Conservation (phyloP, 1,140 invertebrate genomes). For the Nixonia krombeini region DNA sequence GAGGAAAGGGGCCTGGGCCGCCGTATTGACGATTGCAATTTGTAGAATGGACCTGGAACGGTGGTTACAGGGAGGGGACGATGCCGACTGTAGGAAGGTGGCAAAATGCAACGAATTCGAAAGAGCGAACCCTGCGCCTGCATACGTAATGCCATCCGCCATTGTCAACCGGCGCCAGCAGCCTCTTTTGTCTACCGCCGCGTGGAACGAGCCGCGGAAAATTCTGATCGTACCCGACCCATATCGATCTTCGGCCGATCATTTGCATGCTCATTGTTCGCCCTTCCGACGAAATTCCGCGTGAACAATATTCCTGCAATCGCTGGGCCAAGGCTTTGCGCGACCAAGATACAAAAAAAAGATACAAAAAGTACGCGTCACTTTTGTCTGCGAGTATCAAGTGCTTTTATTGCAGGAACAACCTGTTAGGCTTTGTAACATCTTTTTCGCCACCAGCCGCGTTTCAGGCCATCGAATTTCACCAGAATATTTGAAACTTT, state of each 20-base stretch:
- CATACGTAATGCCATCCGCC: slow-evolving; percentile 69
- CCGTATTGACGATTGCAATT: slow-evolving; percentile 61
- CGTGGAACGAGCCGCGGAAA: slow-evolving; percentile 58
- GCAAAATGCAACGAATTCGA: slow-evolving; percentile 69
- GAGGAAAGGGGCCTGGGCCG: neutral
- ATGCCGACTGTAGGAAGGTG: slow-evolving; percentile 49
- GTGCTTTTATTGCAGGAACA: slow-evolving; percentile 7
- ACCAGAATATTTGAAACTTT: too few relatives aligned
- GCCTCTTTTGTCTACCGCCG: slow-evolving; percentile 61
- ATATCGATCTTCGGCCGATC: slow-evolving; percentile 72
- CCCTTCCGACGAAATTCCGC: slow-evolving; percentile 62
- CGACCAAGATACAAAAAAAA: slow-evolving; percentile 29
- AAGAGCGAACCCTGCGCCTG: slow-evolving; percentile 65
- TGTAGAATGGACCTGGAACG: slow-evolving; percentile 50
- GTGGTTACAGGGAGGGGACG: slow-evolving; percentile 35
- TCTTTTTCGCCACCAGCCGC: neutral
- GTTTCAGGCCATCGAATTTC: too few relatives aligned
- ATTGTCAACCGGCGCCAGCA: slow-evolving; percentile 63
- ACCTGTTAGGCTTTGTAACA: too few relatives aligned
- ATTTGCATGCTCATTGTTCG: slow-evolving; percentile 73
- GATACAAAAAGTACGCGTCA: slow-evolving; percentile 22
- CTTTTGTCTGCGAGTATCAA: slow-evolving; percentile 24
- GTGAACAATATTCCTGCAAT: slow-evolving; percentile 52
- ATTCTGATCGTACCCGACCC: slow-evolving; percentile 68
- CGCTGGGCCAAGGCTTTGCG: slow-evolving; percentile 45